Evolutionary conservation across 2,113 vertebrate species (phyloP).

Genomic region (Calyptommatus sinebrachiatus): DNA sequence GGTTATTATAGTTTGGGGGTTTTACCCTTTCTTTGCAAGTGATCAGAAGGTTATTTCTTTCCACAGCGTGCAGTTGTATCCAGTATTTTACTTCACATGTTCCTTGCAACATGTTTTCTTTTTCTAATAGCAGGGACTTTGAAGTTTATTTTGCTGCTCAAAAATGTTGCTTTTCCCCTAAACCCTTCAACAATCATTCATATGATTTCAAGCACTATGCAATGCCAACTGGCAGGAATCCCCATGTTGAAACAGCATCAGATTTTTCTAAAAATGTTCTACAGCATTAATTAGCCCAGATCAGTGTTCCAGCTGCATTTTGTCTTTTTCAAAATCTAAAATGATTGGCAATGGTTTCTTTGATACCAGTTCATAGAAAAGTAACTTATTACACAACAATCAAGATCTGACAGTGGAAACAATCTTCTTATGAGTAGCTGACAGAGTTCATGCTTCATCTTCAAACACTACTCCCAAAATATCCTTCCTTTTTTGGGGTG

Average conservation of each 20-base stretch:
- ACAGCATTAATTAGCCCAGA: constrained; percentile 3
- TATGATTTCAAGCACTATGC: constrained; percentile 20
- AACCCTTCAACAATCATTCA: constrained; percentile 17
- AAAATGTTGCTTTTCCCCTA: constrained; percentile 13
- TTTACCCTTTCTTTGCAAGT: background rate
- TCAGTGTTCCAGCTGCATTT: background rate
- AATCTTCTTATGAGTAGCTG: too few species aligned
- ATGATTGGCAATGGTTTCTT: constrained; percentile 6
- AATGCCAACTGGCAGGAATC: constrained; percentile 41
- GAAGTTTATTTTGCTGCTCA: constrained; percentile 5
- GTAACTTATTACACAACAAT: background rate
- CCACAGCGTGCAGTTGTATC: background rate
- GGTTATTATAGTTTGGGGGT: background rate
- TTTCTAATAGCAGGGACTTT: constrained; percentile 22
- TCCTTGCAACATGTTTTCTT: background rate
- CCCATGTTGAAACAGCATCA: background rate
- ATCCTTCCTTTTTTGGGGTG: too few species aligned
- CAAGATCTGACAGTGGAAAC: too few species aligned
- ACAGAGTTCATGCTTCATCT: too few species aligned
- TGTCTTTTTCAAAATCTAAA: constrained; percentile 10
- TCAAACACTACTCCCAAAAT: too few species aligned
- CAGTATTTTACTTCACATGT: background rate
- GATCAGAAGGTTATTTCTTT: background rate
- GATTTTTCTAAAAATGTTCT: constrained; percentile 29
- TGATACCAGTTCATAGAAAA: background rate